These are phyloP conservation scores for Brachionichthys hirsutus DNA, from an alignment of 2,113 vertebrate genomes.

Conservation along the genomic window DNA sequence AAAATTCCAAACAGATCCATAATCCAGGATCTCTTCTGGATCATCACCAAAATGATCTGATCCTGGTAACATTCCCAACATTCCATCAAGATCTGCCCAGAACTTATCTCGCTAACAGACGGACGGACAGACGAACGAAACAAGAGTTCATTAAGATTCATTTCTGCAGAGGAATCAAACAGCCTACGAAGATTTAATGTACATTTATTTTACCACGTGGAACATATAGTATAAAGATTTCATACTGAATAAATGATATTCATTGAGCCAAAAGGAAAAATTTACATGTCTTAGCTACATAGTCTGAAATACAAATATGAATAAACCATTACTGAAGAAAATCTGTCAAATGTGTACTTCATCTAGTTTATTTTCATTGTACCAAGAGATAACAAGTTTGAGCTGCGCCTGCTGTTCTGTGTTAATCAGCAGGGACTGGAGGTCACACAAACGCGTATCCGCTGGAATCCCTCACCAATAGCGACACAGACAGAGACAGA, in stretches of 20 bases:
- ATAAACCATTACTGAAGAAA: slow-evolving; percentile 98
- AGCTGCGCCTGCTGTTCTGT: slow-evolving; percentile 76
- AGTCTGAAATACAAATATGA: slow-evolving; percentile 99
- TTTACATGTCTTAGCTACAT: slow-evolving; percentile 99
- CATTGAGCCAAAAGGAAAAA: slow-evolving; percentile 99
- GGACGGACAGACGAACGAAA: too few species aligned
- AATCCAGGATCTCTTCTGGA: too few species aligned
- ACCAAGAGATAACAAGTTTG: slow-evolving; percentile 88
- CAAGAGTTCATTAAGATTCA: not conserved
- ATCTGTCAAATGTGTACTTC: slow-evolving; percentile 97
- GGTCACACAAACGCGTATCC: slow-evolving; percentile 70
- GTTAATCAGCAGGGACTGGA: slow-evolving; percentile 67
- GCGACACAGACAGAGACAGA: slow-evolving; percentile 86
- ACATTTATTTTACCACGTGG: slow-evolving; percentile 99
- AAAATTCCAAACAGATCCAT: too few species aligned
- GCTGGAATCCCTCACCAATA: slow-evolving; percentile 75
- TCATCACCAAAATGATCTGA: too few species aligned
- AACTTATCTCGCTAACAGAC: too few species aligned
- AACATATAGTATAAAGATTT: slow-evolving; percentile 99
- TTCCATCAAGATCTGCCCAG: too few species aligned
- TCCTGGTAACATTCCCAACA: too few species aligned
- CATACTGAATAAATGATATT: slow-evolving; percentile 99
- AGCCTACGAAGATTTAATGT: slow-evolving; percentile 99
- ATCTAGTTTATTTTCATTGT: slow-evolving; percentile 87
- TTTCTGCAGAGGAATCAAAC: slow-evolving; percentile 82